Evolutionary conservation across 2,888 invertebrate species (phyloP).

Genomic region (Spodoptera littoralis): DNA sequence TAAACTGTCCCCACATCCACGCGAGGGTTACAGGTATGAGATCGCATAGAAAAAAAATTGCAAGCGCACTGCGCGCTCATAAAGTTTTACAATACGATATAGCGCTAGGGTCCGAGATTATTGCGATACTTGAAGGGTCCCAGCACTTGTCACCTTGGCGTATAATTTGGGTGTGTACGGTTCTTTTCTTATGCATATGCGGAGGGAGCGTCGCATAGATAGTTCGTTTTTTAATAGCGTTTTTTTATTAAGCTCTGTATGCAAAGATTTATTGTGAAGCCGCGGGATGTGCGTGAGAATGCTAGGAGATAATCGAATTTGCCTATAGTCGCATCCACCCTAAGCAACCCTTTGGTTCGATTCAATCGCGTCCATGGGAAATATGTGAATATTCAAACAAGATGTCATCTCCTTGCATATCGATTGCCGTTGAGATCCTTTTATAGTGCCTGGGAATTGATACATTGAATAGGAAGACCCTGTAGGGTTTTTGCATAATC

Average conservation of each 20-base stretch:
- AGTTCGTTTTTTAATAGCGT: constrained; percentile 85
- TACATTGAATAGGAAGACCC: constrained; percentile 86
- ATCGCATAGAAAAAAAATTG: constrained; percentile 78
- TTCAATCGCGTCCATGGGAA: constrained; percentile 81
- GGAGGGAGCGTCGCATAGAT: constrained; percentile 83
- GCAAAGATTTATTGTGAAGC: constrained; percentile 87
- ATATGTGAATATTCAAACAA: constrained; percentile 88
- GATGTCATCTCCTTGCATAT: constrained; percentile 89
- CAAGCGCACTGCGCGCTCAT: constrained; percentile 69
- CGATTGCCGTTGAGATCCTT: constrained; percentile 85
- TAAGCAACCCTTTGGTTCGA: constrained; percentile 80
- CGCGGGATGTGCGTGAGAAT: constrained; percentile 87
- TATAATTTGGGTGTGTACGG: constrained; percentile 86
- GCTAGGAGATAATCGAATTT: constrained; percentile 87
- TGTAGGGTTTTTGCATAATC: constrained; percentile 86
- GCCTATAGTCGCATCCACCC: constrained; percentile 86
- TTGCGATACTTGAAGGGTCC: constrained; percentile 70
- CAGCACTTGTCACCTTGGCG: constrained; percentile 86
- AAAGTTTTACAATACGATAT: constrained; percentile 71
- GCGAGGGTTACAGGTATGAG: constrained; percentile 82
- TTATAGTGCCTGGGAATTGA: constrained; percentile 86
- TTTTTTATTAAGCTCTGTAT: constrained; percentile 83
- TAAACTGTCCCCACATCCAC: constrained; percentile 86
- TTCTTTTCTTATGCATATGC: constrained; percentile 85
- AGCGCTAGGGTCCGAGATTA: constrained; percentile 52